These are phyloP conservation scores for Acanthosepion pharaonis DNA, from an alignment of 2,888 invertebrate genomes.

Conservation along the genomic window DNA sequence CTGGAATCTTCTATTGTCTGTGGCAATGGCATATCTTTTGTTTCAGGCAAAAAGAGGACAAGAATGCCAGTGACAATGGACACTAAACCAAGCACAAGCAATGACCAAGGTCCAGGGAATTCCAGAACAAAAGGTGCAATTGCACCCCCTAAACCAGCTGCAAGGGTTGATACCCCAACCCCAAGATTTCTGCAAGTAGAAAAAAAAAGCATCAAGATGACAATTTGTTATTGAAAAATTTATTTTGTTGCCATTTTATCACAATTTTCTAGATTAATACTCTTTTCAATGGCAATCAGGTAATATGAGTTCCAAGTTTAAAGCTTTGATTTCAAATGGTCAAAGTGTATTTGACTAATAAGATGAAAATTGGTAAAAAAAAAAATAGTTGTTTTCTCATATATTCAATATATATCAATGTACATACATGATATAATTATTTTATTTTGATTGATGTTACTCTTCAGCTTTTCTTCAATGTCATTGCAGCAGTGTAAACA, in stretches of 20 bases:
- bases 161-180: slow-evolving; percentile 60
- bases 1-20: slow-evolving; percentile 57
- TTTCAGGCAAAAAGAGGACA: slow-evolving; percentile 59
- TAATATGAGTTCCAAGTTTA: no score
- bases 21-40: slow-evolving; percentile 56
- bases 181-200: slow-evolving; percentile 58
- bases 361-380: no score
- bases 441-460: no score
- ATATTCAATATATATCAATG: no score
- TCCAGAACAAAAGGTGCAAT: slow-evolving; percentile 59
- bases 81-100: slow-evolving; percentile 58
- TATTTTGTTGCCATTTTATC: neutral
- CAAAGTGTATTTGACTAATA: no score
- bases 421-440: no score
- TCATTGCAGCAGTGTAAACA: no score
- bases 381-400: no score
- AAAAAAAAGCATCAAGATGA: neutral
- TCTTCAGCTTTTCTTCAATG: no score
- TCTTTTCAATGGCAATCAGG: no score
- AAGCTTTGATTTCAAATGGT: no score
- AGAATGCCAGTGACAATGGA: slow-evolving; percentile 54
- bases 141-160: slow-evolving; percentile 61
- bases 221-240: neutral
- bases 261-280: neutral
- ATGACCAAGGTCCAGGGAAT: slow-evolving; percentile 54